Evolutionary conservation across 2,888 invertebrate genomes (phyloP), one percentile per base, ranked within the genome.

Genomic region (Pachycephus smyrnensis): DNA sequence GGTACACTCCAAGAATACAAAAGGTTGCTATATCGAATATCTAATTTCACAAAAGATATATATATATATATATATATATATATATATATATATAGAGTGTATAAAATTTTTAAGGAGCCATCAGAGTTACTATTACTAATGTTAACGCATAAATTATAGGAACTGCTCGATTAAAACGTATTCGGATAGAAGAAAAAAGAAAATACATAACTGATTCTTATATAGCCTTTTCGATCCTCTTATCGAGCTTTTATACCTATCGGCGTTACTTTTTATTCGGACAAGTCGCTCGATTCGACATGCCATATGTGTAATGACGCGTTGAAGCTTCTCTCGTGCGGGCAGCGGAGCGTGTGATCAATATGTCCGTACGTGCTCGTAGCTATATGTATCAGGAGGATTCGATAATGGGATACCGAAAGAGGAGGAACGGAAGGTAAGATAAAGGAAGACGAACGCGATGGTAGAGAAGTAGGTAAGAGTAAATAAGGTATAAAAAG

Each of bases 261-360:
- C 55, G 23, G 23, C 55, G 55, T 23, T 55, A 55, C 23, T 55
- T 23, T 23, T 55, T 55, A 23, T 55, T 23, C 55, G 55, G 6
- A 23, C 55, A 55, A 40, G 55, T 23, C 55, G 23, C 9, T 55
- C 55, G 55, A 55, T 55, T 23, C 55, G 15, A 35, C 35, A 35
- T 35, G 35, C 35, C 55, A 71, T 71, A 71, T 32, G 71, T 71
- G 31, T 74, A 75, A 74, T 78, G 74, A 74, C 73, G 40, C 80
- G 78, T 75, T 74, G 68, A 75, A 75, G 68, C 76, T 71, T 75
- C 69, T 71, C 76, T 73, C 73, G 75, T 74, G 68, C 73, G 76
- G 77, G 77, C 78, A 79, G 80, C 83, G 79, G 69, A 82, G 80
- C 81, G 79, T 83, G 76, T 84, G 80, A 84, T 84, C 83, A 82